Conservation (phyloP, 2,797 vertebrate genomes). For the Girardinus metallicus region DNA sequence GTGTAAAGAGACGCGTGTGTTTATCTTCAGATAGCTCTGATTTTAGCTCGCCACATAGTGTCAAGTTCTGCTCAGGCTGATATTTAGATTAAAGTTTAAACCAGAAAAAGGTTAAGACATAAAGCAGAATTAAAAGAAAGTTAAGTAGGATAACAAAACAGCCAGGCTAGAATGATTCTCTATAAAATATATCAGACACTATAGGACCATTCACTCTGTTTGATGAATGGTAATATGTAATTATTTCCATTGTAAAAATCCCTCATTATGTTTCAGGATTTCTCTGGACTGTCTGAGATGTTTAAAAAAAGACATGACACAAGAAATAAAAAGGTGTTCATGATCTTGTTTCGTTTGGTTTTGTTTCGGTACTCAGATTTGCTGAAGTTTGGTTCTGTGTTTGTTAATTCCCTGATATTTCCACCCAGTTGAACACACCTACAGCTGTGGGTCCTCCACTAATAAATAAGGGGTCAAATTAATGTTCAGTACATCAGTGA, state of each 20-base stretch:
- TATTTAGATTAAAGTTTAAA: slow-evolving; percentile 44
- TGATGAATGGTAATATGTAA: slow-evolving; percentile 43
- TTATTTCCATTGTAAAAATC: slow-evolving; percentile 46
- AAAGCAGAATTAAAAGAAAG: slow-evolving; percentile 46
- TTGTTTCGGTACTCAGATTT: slow-evolving; percentile 39
- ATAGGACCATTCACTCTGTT: slow-evolving; percentile 47
- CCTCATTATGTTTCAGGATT: slow-evolving; percentile 46
- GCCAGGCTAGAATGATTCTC: slow-evolving; percentile 50
- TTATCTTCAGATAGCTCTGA: slow-evolving; percentile 35
- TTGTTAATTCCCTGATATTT: slow-evolving; percentile 73
- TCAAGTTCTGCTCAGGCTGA: slow-evolving; percentile 44
- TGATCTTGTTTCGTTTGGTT: slow-evolving; percentile 21
- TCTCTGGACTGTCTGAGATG: slow-evolving; percentile 72
- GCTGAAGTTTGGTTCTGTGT: slow-evolving; percentile 50
- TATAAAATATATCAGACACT: slow-evolving; percentile 56
- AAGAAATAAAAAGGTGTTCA: slow-evolving; percentile 51
- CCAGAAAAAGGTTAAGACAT: slow-evolving; percentile 49
- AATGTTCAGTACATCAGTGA: slow-evolving; percentile 48
- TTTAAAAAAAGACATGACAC: slow-evolving; percentile 61
- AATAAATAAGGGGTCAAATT: slow-evolving; percentile 78
- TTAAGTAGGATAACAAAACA: slow-evolving; percentile 56
- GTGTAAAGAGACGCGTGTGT: slow-evolving; percentile 44
- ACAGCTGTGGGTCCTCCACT: slow-evolving; percentile 54
- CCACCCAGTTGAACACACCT: slow-evolving; percentile 61
- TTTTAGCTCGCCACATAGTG: slow-evolving; percentile 39